Conservation (phyloP, 1,140 invertebrate genomes). For the Drosophila lowei region DNA sequence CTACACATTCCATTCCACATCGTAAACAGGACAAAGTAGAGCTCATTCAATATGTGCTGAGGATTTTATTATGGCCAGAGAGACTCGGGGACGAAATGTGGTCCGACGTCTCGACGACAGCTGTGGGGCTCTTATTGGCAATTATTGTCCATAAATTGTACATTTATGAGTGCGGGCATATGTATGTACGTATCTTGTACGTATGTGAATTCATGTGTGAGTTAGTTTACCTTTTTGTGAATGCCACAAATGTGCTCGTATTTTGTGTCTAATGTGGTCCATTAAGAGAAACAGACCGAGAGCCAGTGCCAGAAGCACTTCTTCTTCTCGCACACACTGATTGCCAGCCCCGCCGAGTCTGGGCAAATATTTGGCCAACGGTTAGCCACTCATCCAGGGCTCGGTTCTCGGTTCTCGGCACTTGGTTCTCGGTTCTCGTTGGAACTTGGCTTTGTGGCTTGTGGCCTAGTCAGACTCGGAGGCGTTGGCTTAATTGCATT, state of each 20-base stretch:
- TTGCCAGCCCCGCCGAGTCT: slow-evolving; percentile 38
- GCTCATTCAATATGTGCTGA: slow-evolving; percentile 20
- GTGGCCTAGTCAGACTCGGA: slow-evolving; percentile 25
- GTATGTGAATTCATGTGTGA: slow-evolving; percentile 1
- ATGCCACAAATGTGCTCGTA: slow-evolving; percentile 66
- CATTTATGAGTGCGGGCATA: slow-evolving; percentile 57
- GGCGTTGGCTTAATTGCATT: slow-evolving; percentile 73
- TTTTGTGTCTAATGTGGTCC: slow-evolving; percentile 74
- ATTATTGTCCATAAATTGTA: slow-evolving; percentile 80
- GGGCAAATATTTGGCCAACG: slow-evolving; percentile 66
- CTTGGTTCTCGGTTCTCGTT: slow-evolving; percentile 10
- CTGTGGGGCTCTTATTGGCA: slow-evolving; percentile 75
- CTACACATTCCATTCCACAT: slow-evolving; percentile 5
- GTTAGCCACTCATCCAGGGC: slow-evolving; percentile 57
- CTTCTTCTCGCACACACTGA: slow-evolving; percentile 28
- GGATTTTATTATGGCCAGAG: slow-evolving; percentile 42
- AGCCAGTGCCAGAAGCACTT: neutral
- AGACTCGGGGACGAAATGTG: slow-evolving; percentile 27
- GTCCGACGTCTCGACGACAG: slow-evolving; percentile 54
- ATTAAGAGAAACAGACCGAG: slow-evolving; percentile 49
- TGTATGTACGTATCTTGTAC: slow-evolving; percentile 1
- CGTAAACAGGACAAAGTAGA: slow-evolving; percentile 15
- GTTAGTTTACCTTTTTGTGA: slow-evolving; percentile 70
- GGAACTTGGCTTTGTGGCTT: slow-evolving; percentile 52
- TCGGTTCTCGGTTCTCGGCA: slow-evolving; percentile 7